A percentile compares a stretch with the other conserved stretches of the same genome.
phyloP scores from a whole-genome alignment of 23 tunicate genomes.

The Oikopleura dioica region DNA sequence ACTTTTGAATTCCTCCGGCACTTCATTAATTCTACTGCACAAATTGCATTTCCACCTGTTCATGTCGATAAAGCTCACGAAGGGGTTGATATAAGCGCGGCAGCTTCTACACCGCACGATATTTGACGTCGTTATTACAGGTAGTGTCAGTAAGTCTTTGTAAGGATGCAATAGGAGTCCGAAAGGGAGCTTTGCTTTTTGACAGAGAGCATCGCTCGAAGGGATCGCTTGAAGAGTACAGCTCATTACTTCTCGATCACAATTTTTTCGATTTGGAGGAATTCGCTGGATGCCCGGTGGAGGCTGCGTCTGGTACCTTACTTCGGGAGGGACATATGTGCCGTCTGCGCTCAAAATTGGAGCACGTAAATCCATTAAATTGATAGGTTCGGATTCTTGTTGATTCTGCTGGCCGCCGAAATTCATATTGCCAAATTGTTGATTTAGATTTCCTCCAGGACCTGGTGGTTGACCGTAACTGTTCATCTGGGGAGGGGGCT shows the following conservation, averaged over 20 bases:
- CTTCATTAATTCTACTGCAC: conserved; percentile 73
- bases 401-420: neutral
- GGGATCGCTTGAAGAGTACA: conserved; percentile 79
- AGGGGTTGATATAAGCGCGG: conserved; percentile 90
- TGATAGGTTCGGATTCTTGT: neutral
- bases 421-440: neutral
- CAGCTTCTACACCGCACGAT: conserved; percentile 50
- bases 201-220: conserved; percentile 31
- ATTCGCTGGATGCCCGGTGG: conserved; percentile 15
- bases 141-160: conserved; percentile 68
- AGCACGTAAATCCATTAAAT: too few species aligned
- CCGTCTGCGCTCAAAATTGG: too few species aligned
- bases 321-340: neutral
- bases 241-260: conserved; percentile 55
- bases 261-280: conserved; percentile 79
- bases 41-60: conserved; percentile 82
- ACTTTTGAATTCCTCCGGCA: conserved; percentile 72
- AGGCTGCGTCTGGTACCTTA: neutral
- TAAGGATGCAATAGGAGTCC: conserved; percentile 88
- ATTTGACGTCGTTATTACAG: conserved; percentile 58
- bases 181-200: conserved; percentile 69
- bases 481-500: too few species aligned
- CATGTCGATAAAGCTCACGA: conserved; percentile 61
- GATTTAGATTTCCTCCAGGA: neutral
- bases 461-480: too few species aligned